Evolutionary conservation across 2,888 invertebrate species (phyloP), one percentile per base, ranked within the genome.

Genomic region (Oligia strigilis): DNA sequence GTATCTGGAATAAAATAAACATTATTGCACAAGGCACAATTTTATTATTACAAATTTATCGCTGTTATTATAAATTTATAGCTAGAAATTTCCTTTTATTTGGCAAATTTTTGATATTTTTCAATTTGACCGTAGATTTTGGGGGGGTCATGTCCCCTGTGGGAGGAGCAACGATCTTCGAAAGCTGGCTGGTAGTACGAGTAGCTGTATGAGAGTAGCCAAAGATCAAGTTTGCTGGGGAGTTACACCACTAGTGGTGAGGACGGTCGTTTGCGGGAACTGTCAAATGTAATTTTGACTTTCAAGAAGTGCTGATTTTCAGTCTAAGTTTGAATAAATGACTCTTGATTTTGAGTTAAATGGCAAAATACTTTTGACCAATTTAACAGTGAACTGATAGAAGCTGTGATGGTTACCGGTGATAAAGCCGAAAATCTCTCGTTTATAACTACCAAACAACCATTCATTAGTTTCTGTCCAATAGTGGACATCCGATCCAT

Each of bases 401-500:
- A 49, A 14, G 49, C 14, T 49, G 49, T 14, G 49, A 49, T 4
- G 4, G 4, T 49, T 49, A 49, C 14, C 14, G 14, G 14, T 14
- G 49, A 49, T 14, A 49, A 49, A 49, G 14, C 14, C 49, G 14
- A 49, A 49, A 49, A 49, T 49, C 49, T 4, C 49, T 0, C 14
- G 49, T 49, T 49, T 14, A 14, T 49, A 49, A 49, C 49, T 49
- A 49, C n/a, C n/a, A 60, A 60, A 60, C 58, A n/a, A 60, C n/a
- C 11, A n/a, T n/a, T 60, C 1, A n/a, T 62, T 29, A 29, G 6
- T 40, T 67, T 8, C 9, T 19, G 40, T 8, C 43, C 46, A 80
- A 3, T 49, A 40, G 14, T 72, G 72, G 69, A 69, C 58, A 82
- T 58, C 72, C 40, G 9, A 11, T 55, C 13, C 2, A 60, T 72